Conservation (phyloP, 2,888 invertebrate species). For the Tachystola acroxantha region DNA sequence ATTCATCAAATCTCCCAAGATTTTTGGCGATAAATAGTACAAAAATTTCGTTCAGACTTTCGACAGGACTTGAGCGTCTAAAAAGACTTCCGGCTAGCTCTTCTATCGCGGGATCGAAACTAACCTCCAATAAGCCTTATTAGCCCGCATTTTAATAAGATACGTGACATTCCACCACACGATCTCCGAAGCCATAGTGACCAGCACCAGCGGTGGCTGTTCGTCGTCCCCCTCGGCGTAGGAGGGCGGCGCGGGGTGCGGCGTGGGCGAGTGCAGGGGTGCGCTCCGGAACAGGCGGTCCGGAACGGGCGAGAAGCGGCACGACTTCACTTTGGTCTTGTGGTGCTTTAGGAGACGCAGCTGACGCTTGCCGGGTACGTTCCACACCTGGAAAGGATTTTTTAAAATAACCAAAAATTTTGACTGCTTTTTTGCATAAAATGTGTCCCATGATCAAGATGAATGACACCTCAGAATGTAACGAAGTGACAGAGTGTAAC, state of each 20-base stretch:
- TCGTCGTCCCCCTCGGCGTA: conserved; percentile 30
- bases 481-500: too few relatives aligned
- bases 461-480: too few relatives aligned
- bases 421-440: too few relatives aligned
- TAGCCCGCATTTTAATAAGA: conserved; percentile 39
- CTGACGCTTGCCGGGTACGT: conserved; percentile 54
- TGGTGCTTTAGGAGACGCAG: conserved; percentile 67
- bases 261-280: conserved; percentile 17
- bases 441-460: too few relatives aligned
- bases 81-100: too few relatives aligned
- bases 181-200: conserved; percentile 77
- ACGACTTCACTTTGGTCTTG: conserved; percentile 71
- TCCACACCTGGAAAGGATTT: conserved; percentile 69
- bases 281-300: conserved; percentile 41
- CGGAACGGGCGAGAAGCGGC: conserved; percentile 71
- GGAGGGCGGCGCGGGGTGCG: conserved; percentile 12
- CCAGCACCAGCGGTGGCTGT: conserved; percentile 65
- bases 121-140: conserved; percentile 39
- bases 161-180: conserved; percentile 78
- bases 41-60: too few relatives aligned
- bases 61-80: too few relatives aligned
- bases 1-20: too few relatives aligned
- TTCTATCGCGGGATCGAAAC: too few relatives aligned
- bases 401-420: too few relatives aligned
- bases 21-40: too few relatives aligned